phyloP scores from a whole-genome alignment of 2,888 invertebrate genomes.

The Sarcophaga carnaria region DNA sequence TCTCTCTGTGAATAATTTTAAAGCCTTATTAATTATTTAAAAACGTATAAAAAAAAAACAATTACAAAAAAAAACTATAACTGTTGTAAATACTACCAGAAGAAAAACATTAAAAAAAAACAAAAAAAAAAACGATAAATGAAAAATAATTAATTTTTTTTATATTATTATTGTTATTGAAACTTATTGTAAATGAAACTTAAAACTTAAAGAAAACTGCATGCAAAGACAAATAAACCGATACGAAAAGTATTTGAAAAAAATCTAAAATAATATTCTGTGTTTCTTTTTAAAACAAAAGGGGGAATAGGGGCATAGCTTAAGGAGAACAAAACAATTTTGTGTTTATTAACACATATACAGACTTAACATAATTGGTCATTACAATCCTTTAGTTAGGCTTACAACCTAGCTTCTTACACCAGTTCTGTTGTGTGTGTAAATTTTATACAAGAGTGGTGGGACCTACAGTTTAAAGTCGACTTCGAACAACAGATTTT shows the following conservation, averaged over 20 bases:
- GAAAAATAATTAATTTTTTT: too few species aligned
- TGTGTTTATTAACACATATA: not conserved
- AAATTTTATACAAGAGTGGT: too few species aligned
- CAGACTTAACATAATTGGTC: too few species aligned
- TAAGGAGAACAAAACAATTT: not conserved
- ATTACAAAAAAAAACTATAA: slow-evolving; percentile 69
- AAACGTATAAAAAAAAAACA: too few species aligned
- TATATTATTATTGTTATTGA: slow-evolving; percentile 63
- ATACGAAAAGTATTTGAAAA: slow-evolving; percentile 68
- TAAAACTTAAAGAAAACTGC: slow-evolving; percentile 49
- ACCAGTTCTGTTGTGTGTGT: too few species aligned
- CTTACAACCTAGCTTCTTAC: too few species aligned
- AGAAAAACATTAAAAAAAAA: slow-evolving; percentile 41
- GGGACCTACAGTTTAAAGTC: too few species aligned
- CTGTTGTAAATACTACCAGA: slow-evolving; percentile 76
- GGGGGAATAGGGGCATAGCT: not conserved
- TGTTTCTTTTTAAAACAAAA: not conserved
- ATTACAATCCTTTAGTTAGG: too few species aligned
- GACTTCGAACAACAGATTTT: too few species aligned
- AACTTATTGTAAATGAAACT: slow-evolving; percentile 65
- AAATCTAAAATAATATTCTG: slow-evolving; percentile 32
- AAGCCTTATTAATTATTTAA: slow-evolving; percentile 64
- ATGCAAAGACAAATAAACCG: slow-evolving; percentile 69
- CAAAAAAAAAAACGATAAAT: slow-evolving; percentile 25
- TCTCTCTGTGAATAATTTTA: slow-evolving; percentile 60